phyloP scores from a whole-genome alignment of 2,113 vertebrate genomes.

The Morone saxatilis region DNA sequence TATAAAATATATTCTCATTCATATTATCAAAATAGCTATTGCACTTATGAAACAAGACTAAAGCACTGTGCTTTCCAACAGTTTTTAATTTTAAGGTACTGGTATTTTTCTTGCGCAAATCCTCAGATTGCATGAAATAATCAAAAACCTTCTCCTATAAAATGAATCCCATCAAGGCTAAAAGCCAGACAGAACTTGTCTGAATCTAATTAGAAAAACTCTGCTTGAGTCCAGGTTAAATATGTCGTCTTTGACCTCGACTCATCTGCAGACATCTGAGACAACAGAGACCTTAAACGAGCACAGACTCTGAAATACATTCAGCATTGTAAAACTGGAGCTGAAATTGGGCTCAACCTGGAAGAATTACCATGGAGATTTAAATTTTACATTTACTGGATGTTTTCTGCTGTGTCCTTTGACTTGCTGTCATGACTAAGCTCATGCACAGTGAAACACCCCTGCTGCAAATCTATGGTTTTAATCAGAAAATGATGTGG shows the following conservation, averaged over 20 bases:
- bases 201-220: background rate
- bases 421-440: slow-evolving; percentile 22
- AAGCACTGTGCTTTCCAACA: background rate
- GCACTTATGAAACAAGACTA: background rate
- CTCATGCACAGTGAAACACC: slow-evolving; percentile 4
- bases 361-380: background rate
- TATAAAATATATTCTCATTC: background rate
- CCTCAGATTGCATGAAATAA: background rate
- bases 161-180: background rate
- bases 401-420: slow-evolving; percentile 27
- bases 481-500: slow-evolving; percentile 42
- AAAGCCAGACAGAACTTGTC: background rate
- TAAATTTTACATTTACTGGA: background rate
- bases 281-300: background rate
- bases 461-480: slow-evolving; percentile 22
- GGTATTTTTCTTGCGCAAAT: background rate
- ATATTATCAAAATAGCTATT: background rate
- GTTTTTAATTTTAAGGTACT: background rate
- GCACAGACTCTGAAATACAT: background rate
- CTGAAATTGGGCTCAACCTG: background rate
- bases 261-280: background rate
- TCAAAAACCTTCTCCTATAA: background rate
- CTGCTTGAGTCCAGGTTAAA: background rate
- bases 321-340: background rate
- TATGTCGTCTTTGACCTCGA: background rate